Evolutionary conservation across 2,113 vertebrate genomes (phyloP), one percentile per base, ranked within the genome.

Genomic region (Columba livia): DNA sequence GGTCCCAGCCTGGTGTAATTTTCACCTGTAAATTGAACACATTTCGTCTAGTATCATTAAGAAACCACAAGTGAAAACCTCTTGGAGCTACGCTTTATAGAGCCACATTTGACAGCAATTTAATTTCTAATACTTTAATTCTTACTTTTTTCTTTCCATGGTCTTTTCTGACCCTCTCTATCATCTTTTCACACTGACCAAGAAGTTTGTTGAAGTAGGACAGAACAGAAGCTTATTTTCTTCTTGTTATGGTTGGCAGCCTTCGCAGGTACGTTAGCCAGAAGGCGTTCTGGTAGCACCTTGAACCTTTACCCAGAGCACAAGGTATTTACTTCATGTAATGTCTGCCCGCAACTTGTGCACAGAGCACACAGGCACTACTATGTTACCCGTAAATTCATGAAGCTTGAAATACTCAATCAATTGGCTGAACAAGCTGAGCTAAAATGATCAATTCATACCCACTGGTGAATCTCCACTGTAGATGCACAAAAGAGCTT

Each of bases 231-330:
- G 54, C 75, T 88, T 60, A 5, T 17, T 85, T 96, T 86, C 86
- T 94, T 92, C 95, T 82, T 96, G 50, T 83, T 85, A 72, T 61
- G 34, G 78, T 92, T 86, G 79, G 79, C 91, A 96, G 54, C 60
- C 64, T 89, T 93, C 5, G 2, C 72, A 93, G 67, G 85, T 82
- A 48, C 36, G 6, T 89, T 65, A 74, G 79, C 88, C 57, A 38
- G 71, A 95, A 82, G 36, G 50, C 2, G 1, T 89, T 95, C 91
- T 75, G 71, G 79, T 95, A 78, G 69, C 11, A 26, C 87, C 89
- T 95, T 74, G 90, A 89, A 86, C 60, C 82, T 96, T 90, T 69
- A 78, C 85, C 61, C 79, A 53, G 57, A 95, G 31, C 13, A 72
- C 57, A 58, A 82, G 71, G 14, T 93, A 78, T 87, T 93, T 94